These are phyloP conservation scores for Notarius lentiginosus DNA, from an alignment of 2,113 vertebrate genomes.

Conservation along the genomic window DNA sequence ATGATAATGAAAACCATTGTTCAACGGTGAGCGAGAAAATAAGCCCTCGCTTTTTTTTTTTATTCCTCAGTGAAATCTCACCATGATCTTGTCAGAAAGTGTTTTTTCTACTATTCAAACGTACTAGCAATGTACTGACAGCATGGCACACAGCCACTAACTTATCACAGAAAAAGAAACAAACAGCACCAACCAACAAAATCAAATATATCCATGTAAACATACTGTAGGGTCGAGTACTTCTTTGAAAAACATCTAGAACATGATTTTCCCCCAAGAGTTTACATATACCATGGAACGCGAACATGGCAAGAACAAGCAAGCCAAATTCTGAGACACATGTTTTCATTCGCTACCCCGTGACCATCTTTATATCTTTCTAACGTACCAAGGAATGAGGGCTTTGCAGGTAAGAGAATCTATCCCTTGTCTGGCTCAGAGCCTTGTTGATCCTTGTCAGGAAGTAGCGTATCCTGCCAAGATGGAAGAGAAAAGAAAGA, in stretches of 20 bases:
- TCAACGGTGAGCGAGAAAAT: not conserved
- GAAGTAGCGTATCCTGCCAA: not conserved
- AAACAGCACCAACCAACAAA: too few relatives aligned
- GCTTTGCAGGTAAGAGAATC: conserved; percentile 69
- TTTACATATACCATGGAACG: not conserved
- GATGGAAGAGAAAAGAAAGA: not conserved
- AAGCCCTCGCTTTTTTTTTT: not conserved
- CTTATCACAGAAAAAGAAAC: not conserved
- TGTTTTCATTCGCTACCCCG: not conserved
- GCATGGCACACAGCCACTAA: too few relatives aligned
- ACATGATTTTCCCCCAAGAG: not conserved
- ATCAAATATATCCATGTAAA: not conserved
- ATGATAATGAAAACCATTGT: not conserved
- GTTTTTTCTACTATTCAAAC: not conserved
- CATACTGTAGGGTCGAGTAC: not conserved
- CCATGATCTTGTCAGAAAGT: not conserved
- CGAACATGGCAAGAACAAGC: not conserved
- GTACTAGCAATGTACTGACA: not conserved
- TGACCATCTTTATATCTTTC: not conserved
- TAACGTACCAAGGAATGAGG: conserved; percentile 68
- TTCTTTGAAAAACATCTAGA: not conserved
- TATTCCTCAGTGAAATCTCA: not conserved
- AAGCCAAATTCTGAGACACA: not conserved
- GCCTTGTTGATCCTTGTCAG: conserved; percentile 3
- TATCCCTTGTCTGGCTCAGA: conserved; percentile 43